Evolutionary conservation across 2,113 vertebrate genomes (phyloP), one percentile per base, ranked within the genome.

Genomic region (Cyprinodon brontotheroides): DNA sequence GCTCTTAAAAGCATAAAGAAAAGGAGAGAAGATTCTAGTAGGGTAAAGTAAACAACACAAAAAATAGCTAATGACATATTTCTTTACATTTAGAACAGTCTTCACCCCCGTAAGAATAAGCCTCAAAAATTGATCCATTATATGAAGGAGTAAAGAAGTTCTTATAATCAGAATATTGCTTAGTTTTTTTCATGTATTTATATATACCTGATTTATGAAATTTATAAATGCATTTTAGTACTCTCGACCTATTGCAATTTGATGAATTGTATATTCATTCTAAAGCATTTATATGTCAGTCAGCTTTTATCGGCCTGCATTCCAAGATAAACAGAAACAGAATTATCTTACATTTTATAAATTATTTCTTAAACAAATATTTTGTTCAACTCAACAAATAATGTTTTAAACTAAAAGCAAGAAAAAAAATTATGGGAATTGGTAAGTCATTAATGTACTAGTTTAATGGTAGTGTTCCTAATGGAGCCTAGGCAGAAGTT

Each of bases 51-150:
- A 13, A 68, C 61, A 59, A 12, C 39, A 73, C 17, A 11, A 60
- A 45, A 86, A 85, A 89, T 88, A 90, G 86, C 65, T 79, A 84
- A 78, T 76, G 71, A 84, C 77, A 74, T 43, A 75, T 72, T 65
- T 76, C 81, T 80, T 80, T 80, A 29, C 39, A 6, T 89, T 86
- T 87, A 74, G 77, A 85, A 86, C 81, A 76, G 76, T 37, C 81
- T 45, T 66, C 11, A 61, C 74, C 66, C 72, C 43, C 38, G 15
- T 36, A 47, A 66, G 63, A 57, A 6, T 15, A 65, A 65, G 2
- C 3, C 1, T 15, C n/a, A 9, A 11, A 45, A 45, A 45, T 11
- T 1, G 9, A 45, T 10, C 9, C 15, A 53, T 53, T 17, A 15
- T 17, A 29, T 29, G 29, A 29, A 29, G 29, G 15, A 57, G 8